Evolutionary conservation across 2,797 vertebrate genomes (phyloP).

Genomic region (Heliangelus exortis): DNA sequence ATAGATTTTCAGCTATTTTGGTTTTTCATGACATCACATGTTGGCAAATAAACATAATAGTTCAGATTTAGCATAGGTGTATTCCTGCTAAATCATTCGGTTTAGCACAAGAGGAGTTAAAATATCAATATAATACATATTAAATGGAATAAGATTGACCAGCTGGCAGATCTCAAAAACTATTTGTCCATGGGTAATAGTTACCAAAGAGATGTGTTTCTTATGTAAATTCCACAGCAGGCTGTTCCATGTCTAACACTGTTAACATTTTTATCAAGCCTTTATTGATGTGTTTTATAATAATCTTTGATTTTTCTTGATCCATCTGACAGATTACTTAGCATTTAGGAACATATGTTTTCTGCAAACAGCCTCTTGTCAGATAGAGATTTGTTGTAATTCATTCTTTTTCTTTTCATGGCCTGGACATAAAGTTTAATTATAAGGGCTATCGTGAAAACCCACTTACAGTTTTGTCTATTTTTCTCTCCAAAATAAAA

Average conservation of each 20-base stretch:
- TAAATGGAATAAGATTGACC: conserved; percentile 15
- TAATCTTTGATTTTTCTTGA: conserved; percentile 23
- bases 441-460: neutral
- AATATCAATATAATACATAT: neutral
- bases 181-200: neutral
- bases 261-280: conserved; percentile 8
- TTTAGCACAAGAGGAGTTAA: neutral
- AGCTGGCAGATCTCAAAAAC: conserved; percentile 26
- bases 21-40: neutral
- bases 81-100: neutral
- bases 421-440: neutral
- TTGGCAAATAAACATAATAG: neutral
- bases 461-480: neutral
- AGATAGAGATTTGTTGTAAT: neutral
- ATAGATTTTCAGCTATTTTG: neutral
- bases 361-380: neutral
- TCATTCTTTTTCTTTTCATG: neutral
- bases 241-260: neutral
- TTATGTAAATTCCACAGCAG: neutral
- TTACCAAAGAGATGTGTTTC: conserved; percentile 35
- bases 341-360: neutral
- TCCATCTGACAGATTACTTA: neutral
- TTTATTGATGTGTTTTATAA: neutral
- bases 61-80: neutral
- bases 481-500: neutral